phyloP scores from a whole-genome alignment of 2,888 invertebrate genomes.

The Gnatocerus cornutus region DNA sequence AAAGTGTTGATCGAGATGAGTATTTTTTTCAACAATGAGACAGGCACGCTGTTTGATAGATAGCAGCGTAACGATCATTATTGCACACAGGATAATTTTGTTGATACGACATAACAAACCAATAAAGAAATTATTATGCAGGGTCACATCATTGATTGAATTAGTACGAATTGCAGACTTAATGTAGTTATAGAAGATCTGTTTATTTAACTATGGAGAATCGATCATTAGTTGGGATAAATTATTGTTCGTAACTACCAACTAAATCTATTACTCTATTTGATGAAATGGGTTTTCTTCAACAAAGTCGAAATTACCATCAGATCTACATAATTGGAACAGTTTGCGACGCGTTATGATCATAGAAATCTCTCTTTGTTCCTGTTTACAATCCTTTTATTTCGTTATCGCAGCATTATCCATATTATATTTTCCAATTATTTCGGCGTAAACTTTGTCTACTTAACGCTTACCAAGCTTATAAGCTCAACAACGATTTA shows the following conservation, averaged over 20 bases:
- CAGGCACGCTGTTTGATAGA: no score
- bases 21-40: no score
- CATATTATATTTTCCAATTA: not conserved
- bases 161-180: not conserved
- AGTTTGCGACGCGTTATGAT: no score
- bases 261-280: no score
- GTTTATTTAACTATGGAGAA: no score
- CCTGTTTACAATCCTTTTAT: not conserved
- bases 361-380: not conserved
- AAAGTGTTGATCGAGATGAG: not conserved
- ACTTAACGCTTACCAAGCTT: not conserved
- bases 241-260: no score
- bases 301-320: no score
- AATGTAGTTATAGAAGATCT: conserved; percentile 10
- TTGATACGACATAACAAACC: conserved; percentile 11
- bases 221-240: no score
- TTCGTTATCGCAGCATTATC: not conserved
- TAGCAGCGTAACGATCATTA: no score
- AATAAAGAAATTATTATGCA: conserved; percentile 21
- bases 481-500: conserved; percentile 2
- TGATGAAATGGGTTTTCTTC: no score
- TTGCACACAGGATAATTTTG: no score
- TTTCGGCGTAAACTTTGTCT: conserved; percentile 7
- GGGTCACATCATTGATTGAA: conserved; percentile 20
- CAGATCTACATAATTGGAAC: no score